Base-by-base conservation (phyloP, 2,113 vertebrate genomes). In the Petromus typicus region DNA sequence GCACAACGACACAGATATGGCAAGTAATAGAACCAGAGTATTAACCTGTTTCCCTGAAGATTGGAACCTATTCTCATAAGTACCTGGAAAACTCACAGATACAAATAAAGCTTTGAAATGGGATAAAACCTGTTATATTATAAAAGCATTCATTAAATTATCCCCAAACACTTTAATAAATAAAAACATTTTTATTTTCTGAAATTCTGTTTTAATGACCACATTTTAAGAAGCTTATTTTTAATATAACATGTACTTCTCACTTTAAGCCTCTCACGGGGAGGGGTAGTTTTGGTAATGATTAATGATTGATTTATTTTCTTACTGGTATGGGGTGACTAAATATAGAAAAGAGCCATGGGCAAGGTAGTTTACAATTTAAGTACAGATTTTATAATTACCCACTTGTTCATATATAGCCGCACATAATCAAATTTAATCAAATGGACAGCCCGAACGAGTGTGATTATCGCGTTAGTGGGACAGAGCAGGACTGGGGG, bases 371-470 rank as follows among this genome's bases (percentile, higher is more conserved):
- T 69, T 93, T 86, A 75, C 94, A 86, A 94, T 93, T 90, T 76
- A 78, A 83, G 66, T 90, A 90, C 54, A 79, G 86, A 71, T 88
- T 93, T 89, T 96, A 82, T 95, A 94, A 95, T 96, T 93, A 91
- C 40, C 66, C 92, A 64, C 85, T 90, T 94, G 61, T 93, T 89
- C 89, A 37, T 71, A 48, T 93, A 48, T 86, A 75, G 95, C 88
- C 13, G 75, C 27, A 90, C 57, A 89, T 82, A 92, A 96, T 97
- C 81, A 82, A 92, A 91, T 95, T 86, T 90, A 90, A 96, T 95
- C 93, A 91, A 93, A 87, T 84, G 86, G 85, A 93, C 40, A 93
- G 78, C 73, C 54, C 37, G 79, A 83, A 95, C 96, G 83, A 86
- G 86, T 56, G 32, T 91, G 51, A 78, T 95, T 86, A 78, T 13